phyloP scores from a whole-genome alignment of 2,797 vertebrate genomes.

The Emydoidea blandingii region DNA sequence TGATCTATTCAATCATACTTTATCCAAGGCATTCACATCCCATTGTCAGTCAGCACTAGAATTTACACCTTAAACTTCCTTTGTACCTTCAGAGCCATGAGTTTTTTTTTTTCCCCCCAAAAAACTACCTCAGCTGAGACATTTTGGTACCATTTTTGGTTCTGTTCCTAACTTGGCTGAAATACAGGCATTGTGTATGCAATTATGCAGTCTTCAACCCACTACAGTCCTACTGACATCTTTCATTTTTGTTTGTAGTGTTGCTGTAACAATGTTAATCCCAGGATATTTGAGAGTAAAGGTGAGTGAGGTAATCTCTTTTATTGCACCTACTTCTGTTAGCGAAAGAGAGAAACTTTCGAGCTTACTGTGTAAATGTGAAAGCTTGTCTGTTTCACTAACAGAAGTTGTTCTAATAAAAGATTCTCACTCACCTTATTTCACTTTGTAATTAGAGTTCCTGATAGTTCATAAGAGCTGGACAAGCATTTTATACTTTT shows the following conservation, averaged over 20 bases:
- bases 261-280: not conserved
- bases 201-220: not conserved
- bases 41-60: not conserved
- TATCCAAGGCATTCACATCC: not conserved
- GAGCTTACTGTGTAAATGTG: not conserved
- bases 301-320: not conserved
- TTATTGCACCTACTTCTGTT: not conserved
- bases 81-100: not conserved
- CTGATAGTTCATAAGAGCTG: not conserved
- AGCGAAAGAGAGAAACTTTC: not conserved
- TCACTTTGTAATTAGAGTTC: not conserved
- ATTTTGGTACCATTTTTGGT: not conserved
- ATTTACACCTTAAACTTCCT: not conserved
- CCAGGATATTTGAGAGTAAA: not conserved
- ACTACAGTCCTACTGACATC: not conserved
- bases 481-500: not conserved
- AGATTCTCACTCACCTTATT: not conserved
- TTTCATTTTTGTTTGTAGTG: not conserved
- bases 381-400: not conserved
- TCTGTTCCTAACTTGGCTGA: not conserved
- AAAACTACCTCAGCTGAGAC: not conserved
- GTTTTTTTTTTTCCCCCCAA: too few relatives aligned
- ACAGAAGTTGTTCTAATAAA: not conserved
- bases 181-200: not conserved
- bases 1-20: not conserved